These are phyloP conservation scores for Deroplatys truncata DNA, from an alignment of 2,888 invertebrate species.

Conservation along the genomic window DNA sequence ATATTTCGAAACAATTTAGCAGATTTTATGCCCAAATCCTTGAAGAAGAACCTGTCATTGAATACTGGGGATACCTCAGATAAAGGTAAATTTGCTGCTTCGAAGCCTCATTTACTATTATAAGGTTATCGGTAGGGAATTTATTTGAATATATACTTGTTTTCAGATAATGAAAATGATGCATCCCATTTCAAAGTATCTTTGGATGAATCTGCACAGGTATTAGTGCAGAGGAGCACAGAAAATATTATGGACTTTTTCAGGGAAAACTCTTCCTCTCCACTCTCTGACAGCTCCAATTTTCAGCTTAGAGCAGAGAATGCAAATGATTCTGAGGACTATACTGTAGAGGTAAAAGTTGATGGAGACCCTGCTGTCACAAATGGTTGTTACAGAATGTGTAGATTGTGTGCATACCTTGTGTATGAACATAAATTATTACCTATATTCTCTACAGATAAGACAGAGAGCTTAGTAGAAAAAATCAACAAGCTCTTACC, in stretches of 20 bases:
- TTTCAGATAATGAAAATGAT: not conserved
- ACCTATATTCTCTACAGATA: constrained; percentile 10
- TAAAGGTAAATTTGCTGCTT: not conserved
- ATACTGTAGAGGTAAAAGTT: constrained; percentile 1
- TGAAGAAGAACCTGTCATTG: constrained; percentile 3
- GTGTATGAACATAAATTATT: constrained; percentile 24
- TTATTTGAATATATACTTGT: not conserved
- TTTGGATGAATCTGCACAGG: not conserved
- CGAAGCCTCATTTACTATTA: too few relatives aligned
- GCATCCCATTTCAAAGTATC: not conserved
- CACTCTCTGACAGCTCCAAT: not conserved
- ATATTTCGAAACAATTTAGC: constrained; percentile 29
- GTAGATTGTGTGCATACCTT: constrained; percentile 24
- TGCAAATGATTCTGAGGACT: not conserved
- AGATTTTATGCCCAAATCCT: constrained; percentile 27
- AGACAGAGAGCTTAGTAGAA: not conserved
- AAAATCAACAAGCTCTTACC: constrained; percentile 20
- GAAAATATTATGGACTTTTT: not conserved
- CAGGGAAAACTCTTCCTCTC: not conserved
- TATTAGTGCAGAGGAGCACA: not conserved
- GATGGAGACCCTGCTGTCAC: not conserved
- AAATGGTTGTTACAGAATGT: constrained; percentile 20
- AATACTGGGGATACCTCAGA: not conserved
- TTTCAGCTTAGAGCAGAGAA: not conserved
- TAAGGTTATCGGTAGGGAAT: too few relatives aligned